Base-by-base conservation (phyloP, 1,140 invertebrate genomes). In the Procambarus clarkii region DNA sequence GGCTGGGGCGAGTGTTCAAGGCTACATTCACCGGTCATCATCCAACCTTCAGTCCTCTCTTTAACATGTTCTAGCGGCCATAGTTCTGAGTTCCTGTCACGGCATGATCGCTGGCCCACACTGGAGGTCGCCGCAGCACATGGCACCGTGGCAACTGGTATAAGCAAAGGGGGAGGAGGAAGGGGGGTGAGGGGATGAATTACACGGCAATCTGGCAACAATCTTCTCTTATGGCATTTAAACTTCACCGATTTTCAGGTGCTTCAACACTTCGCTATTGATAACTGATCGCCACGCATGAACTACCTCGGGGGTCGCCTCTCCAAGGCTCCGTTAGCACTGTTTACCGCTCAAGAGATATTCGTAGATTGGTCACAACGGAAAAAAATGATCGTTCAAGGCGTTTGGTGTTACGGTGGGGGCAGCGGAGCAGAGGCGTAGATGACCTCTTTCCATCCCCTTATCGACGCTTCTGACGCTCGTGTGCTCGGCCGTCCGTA, bases 221-320 rank as follows among this genome's bases (percentile, higher is more conserved):
- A 34, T 54, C 24, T 48, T 81, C 24, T 45, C 24, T 15, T 81
- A 81, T 58, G 79, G 79, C 79, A 81, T 81, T 81, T 81, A 81
- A 81, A 81, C 79, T 54, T 54, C 45, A 50, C 24, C 79, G 54
- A 81, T 54, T 48, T 54, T 50, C 54, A 34, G 13, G 50, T 13
- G 4, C 21, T 24, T 24, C 8, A 74, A 81, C 79, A 34, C 34
- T 34, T 81, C 24, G 48, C 46, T 81, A 24, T 5, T 15, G 18
- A 50, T 54, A 80, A 80, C 78, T 50, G 0, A 13, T 9, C 50
- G 50, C 50, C 2, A 54, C 50, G 8, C 50, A 8, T 54, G 8
- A 54, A 54, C 50, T 13, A 13, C 0, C 8, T 54, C 50, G 0
- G 8, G 8, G 13, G 50, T 54, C 8, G 50, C 50, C 34, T 34